Evolutionary conservation across 2,888 invertebrate species (phyloP).

Genomic region (Serripes groenlandicus): DNA sequence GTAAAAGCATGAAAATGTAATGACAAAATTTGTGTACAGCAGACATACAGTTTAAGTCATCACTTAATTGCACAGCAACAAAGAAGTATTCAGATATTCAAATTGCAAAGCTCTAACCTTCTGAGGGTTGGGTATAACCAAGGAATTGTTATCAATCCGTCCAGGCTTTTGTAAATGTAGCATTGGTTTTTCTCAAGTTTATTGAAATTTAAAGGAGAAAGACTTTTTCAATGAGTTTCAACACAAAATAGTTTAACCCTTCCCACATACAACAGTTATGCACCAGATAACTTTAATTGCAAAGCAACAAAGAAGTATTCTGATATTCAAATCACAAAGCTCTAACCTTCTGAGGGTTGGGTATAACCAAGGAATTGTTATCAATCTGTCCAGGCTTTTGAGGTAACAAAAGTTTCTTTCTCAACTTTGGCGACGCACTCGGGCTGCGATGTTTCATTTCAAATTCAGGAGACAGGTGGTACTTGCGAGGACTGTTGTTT

Average conservation of each 20-base stretch:
- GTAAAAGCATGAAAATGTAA: too few relatives aligned
- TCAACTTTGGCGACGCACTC: slow-evolving; percentile 79
- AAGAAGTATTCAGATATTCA: too few relatives aligned
- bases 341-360: slow-evolving; percentile 89
- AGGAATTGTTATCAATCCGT: slow-evolving; percentile 92
- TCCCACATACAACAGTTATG: too few relatives aligned
- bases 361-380: slow-evolving; percentile 91
- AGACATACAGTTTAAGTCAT: too few relatives aligned
- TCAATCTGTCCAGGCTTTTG: slow-evolving; percentile 91
- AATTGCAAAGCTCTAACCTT: slow-evolving; percentile 89
- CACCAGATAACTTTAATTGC: too few relatives aligned
- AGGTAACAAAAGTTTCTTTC: slow-evolving; percentile 70
- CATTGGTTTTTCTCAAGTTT: slow-evolving; percentile 71
- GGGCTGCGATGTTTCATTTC: slow-evolving; percentile 72
- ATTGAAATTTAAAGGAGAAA: too few relatives aligned
- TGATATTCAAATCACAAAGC: too few relatives aligned
- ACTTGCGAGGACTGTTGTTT: slow-evolving; percentile 71
- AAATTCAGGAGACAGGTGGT: slow-evolving; percentile 71
- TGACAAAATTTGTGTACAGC: too few relatives aligned
- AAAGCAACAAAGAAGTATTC: too few relatives aligned
- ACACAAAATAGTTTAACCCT: too few relatives aligned
- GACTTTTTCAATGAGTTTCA: too few relatives aligned
- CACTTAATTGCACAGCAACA: too few relatives aligned
- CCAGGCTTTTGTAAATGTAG: slow-evolving; percentile 88
- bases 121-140: slow-evolving; percentile 89